These are phyloP conservation scores for Tangara arthus DNA, from an alignment of 2,797 vertebrate genomes.

Conservation along the genomic window DNA sequence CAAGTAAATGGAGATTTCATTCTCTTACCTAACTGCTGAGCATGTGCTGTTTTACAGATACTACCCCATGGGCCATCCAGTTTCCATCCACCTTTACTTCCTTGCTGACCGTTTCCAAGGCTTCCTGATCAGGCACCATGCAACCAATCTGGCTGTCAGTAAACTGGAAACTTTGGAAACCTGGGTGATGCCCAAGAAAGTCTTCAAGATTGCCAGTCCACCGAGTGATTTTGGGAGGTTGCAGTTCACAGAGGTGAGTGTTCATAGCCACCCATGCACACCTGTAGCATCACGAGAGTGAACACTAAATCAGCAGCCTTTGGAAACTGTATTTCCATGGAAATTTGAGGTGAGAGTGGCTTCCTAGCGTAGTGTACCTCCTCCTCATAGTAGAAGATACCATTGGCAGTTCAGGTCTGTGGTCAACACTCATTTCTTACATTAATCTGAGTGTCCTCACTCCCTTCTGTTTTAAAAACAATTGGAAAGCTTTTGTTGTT, in stretches of 20 bases:
- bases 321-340: neutral
- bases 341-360: neutral
- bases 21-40: neutral
- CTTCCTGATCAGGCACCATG: constrained; percentile 91
- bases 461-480: neutral
- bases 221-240: constrained; percentile 88
- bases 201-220: constrained; percentile 87
- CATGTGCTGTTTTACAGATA: constrained; percentile 78
- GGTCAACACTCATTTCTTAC: neutral
- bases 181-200: constrained; percentile 93
- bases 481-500: neutral
- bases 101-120: constrained; percentile 96
- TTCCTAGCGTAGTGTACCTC: neutral
- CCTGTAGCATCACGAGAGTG: neutral
- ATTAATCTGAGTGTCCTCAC: neutral
- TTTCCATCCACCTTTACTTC: constrained; percentile 95
- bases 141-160: constrained; percentile 93
- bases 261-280: rapidly evolving
- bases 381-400: neutral
- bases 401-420: neutral
- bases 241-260: constrained; percentile 90
- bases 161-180: constrained; percentile 96
- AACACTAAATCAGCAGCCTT: neutral
- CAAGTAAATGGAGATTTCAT: neutral
- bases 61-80: constrained; percentile 92